A percentile compares a stretch with the other conserved stretches of the same genome.
Conservation (phyloP, 2,113 vertebrate species). For the Solea solea region DNA sequence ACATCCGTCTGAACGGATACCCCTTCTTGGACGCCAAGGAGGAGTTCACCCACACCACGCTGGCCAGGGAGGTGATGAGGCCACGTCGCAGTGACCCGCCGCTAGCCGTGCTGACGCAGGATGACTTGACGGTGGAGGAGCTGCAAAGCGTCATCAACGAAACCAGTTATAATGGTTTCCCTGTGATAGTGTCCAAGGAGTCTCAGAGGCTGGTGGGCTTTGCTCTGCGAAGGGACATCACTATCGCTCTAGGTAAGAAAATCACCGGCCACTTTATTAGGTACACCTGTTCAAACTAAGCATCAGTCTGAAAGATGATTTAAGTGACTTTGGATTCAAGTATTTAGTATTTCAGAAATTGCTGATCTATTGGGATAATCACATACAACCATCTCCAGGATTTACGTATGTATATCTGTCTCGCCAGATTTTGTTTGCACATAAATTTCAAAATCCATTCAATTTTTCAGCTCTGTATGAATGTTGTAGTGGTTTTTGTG, state of each 20-base stretch:
- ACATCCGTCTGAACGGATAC: constrained; percentile 98
- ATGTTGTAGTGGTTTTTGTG: too few relatives aligned
- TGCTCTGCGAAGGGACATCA: constrained; percentile 96
- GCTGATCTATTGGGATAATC: too few relatives aligned
- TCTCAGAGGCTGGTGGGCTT: constrained; percentile 97
- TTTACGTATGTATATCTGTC: too few relatives aligned
- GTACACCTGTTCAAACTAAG: too few relatives aligned
- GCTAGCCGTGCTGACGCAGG: constrained; percentile 94
- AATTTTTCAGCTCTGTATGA: too few relatives aligned
- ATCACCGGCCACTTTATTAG: too few relatives aligned
- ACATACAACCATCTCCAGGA: too few relatives aligned
- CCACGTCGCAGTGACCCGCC: constrained; percentile 91
- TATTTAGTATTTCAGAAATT: too few relatives aligned
- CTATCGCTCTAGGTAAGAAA: constrained; percentile 93
- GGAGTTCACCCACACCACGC: constrained; percentile 96
- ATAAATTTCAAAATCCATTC: too few relatives aligned
- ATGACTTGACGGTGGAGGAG: constrained; percentile 96
- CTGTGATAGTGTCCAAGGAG: constrained; percentile 98
- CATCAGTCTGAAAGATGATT: too few relatives aligned
- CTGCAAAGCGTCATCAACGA: constrained; percentile 93
- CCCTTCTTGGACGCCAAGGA: constrained; percentile 99
- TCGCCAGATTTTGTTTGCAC: too few relatives aligned
- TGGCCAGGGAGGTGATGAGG: constrained; percentile 97
- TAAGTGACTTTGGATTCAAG: too few relatives aligned
- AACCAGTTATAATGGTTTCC: constrained; percentile 97